Evolutionary conservation across 2,113 vertebrate genomes (phyloP).

Genomic region (Oryzias woworae): DNA sequence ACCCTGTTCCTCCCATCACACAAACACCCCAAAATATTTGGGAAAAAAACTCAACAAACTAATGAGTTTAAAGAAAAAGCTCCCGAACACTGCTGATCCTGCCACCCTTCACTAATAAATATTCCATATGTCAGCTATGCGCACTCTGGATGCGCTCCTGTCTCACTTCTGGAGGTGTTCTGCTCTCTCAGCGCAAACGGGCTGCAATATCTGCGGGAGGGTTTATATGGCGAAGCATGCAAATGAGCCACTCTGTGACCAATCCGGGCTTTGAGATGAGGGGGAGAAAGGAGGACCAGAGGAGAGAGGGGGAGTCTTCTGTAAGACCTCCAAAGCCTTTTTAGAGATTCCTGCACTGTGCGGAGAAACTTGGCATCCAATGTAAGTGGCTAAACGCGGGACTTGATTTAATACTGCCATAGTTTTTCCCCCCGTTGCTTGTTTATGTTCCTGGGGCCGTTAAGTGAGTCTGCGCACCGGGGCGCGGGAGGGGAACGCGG

Average conservation of each 20-base stretch:
- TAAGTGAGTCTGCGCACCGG: conserved; percentile 64
- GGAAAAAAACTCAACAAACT: conserved; percentile 34
- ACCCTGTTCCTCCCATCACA: conserved; percentile 64
- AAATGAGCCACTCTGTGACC: conserved; percentile 84
- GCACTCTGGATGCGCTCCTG: conserved; percentile 59
- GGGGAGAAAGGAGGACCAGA: conserved; percentile 42
- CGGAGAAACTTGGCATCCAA: conserved; percentile 74
- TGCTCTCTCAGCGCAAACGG: conserved; percentile 70
- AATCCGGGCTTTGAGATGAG: conserved; percentile 65
- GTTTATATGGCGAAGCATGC: conserved; percentile 91
- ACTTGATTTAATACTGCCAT: conserved; percentile 71
- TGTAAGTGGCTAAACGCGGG: conserved; percentile 63
- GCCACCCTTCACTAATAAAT: conserved; percentile 38
- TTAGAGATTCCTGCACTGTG: conserved; percentile 79
- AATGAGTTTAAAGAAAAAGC: conserved; percentile 37
- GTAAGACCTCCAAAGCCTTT: conserved; percentile 77
- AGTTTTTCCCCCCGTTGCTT: conserved; percentile 51
- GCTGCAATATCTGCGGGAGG: conserved; percentile 74
- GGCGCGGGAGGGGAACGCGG: conserved; percentile 23
- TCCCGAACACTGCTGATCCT: conserved; percentile 10
- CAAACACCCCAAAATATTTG: conserved; percentile 35
- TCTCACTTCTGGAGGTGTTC: conserved; percentile 57
- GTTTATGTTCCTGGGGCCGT: conserved; percentile 64
- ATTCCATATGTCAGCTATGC: conserved; percentile 62
- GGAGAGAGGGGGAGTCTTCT: conserved; percentile 57